Base-by-base conservation (phyloP, 2,113 vertebrate genomes). In the Melierax canorus region DNA sequence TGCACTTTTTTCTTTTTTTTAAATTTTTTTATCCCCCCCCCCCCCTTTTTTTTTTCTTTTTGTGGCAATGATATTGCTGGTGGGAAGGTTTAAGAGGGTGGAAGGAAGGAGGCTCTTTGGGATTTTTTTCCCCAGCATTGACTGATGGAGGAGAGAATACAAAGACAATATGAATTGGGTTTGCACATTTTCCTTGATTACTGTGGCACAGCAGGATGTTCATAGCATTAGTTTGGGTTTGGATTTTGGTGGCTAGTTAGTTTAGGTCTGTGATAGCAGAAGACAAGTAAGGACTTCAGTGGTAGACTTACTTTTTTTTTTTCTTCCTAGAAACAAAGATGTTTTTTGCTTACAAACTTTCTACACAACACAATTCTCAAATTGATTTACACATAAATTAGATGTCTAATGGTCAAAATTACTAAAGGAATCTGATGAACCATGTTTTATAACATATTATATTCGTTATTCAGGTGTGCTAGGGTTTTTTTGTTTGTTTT, bases 51-150 rank as follows among this genome's bases (percentile, higher is more conserved):
- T 71, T 32, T 9, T 1, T 10, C 38, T 72, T 32, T 60, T 66
- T 21, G 15, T 5, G 3, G 30, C 30, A 46, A 1, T 81, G 15
- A 20, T 72, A 29, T 3, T 88, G 69, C 38, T 77, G 48, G 29
- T 86, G 60, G 26, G 29, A 59, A 10, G 7, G 30, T 58, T 71
- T 76, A 53, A 62, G 51, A n/a, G 3, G 48, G 20, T 0, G 0
- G 26, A 39, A 72, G 5, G 26, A 58, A 74, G 19, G 43, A 92
- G 20, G 19, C 18, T 76, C 10, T 66, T 71, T 8, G 51, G 30
- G 41, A 8, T 86, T 53, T 51, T 48, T 51, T 39, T 14, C 15
- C 15, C 9, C 15, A 45, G 17, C 1, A 0, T 39, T 39, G 10
- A 16, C 27, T 77, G 45, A 36, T 60, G 36, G n/a, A 77, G 26